Percentiles rank a stretch among this genome's conserved stretches.
Evolutionary conservation across 2,113 vertebrate species (phyloP).

Genomic region (Fregetta grallaria): DNA sequence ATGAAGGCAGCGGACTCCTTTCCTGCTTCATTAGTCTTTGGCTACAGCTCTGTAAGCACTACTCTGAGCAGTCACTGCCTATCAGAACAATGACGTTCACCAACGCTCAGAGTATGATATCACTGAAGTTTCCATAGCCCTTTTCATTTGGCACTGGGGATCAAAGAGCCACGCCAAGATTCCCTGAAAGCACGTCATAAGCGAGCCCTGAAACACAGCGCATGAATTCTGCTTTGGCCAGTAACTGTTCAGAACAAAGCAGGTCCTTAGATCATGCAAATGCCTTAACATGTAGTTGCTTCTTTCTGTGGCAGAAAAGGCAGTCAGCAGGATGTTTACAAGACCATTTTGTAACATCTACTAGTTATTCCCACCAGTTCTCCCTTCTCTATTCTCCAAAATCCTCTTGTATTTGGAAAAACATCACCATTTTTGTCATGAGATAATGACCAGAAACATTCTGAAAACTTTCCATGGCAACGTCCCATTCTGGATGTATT

Average conservation of each 20-base stretch:
- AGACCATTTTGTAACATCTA: background rate
- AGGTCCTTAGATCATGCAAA: background rate
- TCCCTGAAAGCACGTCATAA: background rate
- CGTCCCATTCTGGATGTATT: background rate
- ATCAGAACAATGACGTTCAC: background rate
- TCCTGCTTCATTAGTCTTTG: background rate
- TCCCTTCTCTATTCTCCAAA: background rate
- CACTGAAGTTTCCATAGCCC: background rate
- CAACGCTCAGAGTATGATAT: background rate
- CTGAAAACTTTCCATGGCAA: slow-evolving; percentile 5
- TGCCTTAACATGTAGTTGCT: background rate
- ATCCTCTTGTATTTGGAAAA: background rate
- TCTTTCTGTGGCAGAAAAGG: background rate
- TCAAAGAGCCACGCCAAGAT: background rate
- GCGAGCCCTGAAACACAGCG: background rate
- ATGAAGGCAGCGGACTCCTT: background rate
- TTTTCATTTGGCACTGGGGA: background rate
- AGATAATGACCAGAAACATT: slow-evolving; percentile 21
- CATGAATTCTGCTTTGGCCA: background rate
- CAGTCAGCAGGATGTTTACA: background rate
- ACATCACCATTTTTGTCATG: background rate
- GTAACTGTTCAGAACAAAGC: background rate
- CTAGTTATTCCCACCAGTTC: background rate
- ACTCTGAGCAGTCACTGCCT: background rate
- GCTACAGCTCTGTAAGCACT: background rate